Evolutionary conservation across 2,797 vertebrate genomes (phyloP), one percentile per base, ranked within the genome.

Genomic region (Hozukius guyotensis): DNA sequence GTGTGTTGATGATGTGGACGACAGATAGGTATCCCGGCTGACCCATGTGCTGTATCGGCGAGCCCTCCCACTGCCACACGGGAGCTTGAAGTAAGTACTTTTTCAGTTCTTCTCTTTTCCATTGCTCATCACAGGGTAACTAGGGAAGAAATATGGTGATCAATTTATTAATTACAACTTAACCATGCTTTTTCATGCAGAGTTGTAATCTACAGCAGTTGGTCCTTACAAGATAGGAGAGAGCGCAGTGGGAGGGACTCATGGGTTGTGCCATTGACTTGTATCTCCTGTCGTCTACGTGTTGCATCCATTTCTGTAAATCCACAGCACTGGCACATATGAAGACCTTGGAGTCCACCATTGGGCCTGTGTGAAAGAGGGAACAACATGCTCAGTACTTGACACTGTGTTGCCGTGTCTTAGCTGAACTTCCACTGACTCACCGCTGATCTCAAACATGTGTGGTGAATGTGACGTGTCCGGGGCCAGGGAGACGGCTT

Each of bases 41-140:
- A 24, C 97, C 97, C 95, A 97, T 95, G 89, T 97, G 97, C 73
- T 96, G 96, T 20, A 97, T 96, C 1, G 96, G 93, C 0, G 88
- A 94, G 3, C 97, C 97, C 78, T 97, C 96, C 96, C 96, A 96
- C 31, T 95, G 90, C 94, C 89, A 85, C 55, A 97, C 95, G 20
- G 95, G 95, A 38, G 90, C 92, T 11, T 93, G 91, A 3, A 93
- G 71, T 66, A 97, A 65, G 31, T 94, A 95, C 55, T 82, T 94
- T 36, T 94, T 94, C 60, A 97, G 87, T 71, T 97, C 96, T 34
- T 95, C 95, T 91, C 90, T 94, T 88, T 97, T 97, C 97, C 97
- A 97, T 55, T 60, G 84, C 75, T 97, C 94, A 82, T 97, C 92
- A 84, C 96, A 97, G 0, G 97, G 96, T 76, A 97, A 65, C 96